Evolutionary conservation across 2,888 invertebrate species (phyloP), one percentile per base, ranked within the genome.

Genomic region (Protodeltote pygarga): DNA sequence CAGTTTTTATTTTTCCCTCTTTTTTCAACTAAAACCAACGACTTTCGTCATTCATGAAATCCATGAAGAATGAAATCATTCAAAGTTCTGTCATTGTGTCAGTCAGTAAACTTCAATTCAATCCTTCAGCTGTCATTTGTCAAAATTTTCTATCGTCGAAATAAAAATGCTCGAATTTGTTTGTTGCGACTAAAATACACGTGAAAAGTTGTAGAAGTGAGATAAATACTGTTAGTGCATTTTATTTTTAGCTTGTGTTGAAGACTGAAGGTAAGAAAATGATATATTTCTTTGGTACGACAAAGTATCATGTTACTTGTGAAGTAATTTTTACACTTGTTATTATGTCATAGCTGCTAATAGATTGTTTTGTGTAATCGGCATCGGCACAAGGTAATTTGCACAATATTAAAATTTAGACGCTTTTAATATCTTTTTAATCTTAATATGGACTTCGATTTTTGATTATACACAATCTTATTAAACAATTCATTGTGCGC

Each of bases 271-370:
- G 69, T 53, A 71, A 71, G 38, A 41, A 39, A 34, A 50, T 41
- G 15, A 40, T 61, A 63, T 44, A 33, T 44, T 45, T 53, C 25
- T 28, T 46, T 8, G 24, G 8, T 13, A 31, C 28, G 42, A 39
- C 48, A 25, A 41, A 75, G 85, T 90, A 85, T 90, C 89, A 81
- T 73, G 67, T 89, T 88, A 86, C 89, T 80, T 46, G 64, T 81
- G 81, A 81, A 85, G 84, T 81, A 86, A 86, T 84, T 84, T 84
- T 83, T 80, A 74, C 71, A 75, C 75, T 79, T 65, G 77, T 61
- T 81, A 89, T 90, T 91, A 92, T 91, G 91, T 92, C 91, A 92
- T 91, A 89, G 73, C 86, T 78, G 82, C 46, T 87, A 87, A 83
- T 91, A 91, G 89, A 84, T 70, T 68, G 57, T 48, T 62, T 17